Evolutionary conservation across 2,888 invertebrate genomes (phyloP).

Genomic region (Agonopterix subpropinquella): DNA sequence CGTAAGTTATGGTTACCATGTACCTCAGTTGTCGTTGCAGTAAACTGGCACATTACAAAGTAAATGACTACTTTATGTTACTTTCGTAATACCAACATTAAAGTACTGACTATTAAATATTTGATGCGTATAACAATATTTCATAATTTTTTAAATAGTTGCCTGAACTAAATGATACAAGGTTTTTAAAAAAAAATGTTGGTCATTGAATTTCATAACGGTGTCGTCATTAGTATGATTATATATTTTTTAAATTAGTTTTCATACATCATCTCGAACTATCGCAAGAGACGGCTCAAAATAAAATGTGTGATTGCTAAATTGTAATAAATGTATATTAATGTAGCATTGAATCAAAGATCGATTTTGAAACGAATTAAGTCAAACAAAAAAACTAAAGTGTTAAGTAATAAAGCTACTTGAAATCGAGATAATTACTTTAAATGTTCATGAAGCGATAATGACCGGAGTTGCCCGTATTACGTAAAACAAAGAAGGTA

Average conservation of each 20-base stretch:
- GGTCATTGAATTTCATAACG: neutral
- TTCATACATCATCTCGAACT: neutral
- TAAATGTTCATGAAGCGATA: neutral
- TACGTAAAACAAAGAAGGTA: constrained; percentile 3
- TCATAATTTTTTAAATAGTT: neutral
- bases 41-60: constrained; percentile 12
- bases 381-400: too few species aligned
- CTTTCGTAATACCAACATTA: constrained; percentile 18
- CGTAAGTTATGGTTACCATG: constrained; percentile 4
- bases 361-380: too few species aligned
- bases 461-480: neutral
- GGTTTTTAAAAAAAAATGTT: neutral
- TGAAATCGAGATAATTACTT: neutral
- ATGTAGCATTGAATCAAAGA: too few species aligned
- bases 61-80: constrained; percentile 14
- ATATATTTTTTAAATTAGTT: neutral
- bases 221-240: neutral
- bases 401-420: neutral
- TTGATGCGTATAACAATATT: neutral
- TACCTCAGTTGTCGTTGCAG: constrained; percentile 9
- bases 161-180: neutral
- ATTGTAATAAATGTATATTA: neutral
- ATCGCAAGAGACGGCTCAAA: neutral
- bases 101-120: constrained; percentile 7
- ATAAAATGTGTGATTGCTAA: neutral